Percentiles rank a stretch among this genome's conserved stretches.
Evolutionary conservation across 2,797 vertebrate genomes (phyloP).

Genomic region (Aplochiton taeniatus): DNA sequence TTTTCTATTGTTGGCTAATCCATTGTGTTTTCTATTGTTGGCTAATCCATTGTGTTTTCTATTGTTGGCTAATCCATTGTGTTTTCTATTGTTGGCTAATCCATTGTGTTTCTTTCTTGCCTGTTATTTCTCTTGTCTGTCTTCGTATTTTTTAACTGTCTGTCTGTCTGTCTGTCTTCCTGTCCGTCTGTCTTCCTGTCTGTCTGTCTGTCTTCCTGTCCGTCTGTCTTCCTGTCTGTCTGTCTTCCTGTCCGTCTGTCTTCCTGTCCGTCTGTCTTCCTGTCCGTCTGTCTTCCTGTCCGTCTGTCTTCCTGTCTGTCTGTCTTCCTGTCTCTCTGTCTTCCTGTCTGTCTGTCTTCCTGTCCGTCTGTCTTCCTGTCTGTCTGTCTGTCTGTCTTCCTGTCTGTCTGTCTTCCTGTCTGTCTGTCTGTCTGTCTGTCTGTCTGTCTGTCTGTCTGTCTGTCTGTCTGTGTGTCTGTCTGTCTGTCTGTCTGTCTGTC

Average conservation of each 20-base stretch:
- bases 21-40: no score
- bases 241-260: conserved; percentile 9
- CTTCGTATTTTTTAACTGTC: no score
- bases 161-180: background rate
- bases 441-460: background rate
- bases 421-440: no score
- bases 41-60: no score
- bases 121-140: no score
- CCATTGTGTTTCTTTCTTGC: no score
- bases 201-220: background rate
- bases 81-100: no score
- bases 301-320: background rate
- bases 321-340: background rate
- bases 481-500: background rate
- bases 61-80: no score
- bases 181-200: background rate
- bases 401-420: background rate
- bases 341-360: background rate
- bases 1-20: no score
- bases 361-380: conserved; percentile 1
- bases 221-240: background rate
- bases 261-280: no score
- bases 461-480: background rate
- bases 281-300: background rate
- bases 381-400: conserved; percentile 1